Evolutionary conservation across 2,113 vertebrate genomes (phyloP).

Genomic region (Capra hircus): DNA sequence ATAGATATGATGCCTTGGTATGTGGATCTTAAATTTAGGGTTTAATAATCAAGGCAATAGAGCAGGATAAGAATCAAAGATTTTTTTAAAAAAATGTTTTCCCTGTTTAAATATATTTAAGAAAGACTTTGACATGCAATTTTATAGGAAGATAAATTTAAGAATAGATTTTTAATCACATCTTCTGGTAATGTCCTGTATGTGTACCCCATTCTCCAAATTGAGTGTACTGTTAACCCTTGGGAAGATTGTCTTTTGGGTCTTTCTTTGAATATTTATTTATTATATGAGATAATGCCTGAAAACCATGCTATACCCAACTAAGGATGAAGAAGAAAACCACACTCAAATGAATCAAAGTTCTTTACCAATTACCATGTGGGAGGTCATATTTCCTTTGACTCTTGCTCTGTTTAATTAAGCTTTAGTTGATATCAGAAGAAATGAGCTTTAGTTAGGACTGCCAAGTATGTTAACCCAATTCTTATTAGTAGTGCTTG

Average conservation of each 20-base stretch:
- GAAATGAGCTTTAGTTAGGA: background rate
- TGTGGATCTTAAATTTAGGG: background rate
- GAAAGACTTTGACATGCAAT: background rate
- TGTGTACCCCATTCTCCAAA: background rate
- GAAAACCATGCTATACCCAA: background rate
- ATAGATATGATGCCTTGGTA: background rate
- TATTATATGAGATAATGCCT: background rate
- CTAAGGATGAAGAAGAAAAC: background rate
- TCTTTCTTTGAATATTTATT: background rate
- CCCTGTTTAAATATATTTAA: background rate
- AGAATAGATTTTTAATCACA: background rate
- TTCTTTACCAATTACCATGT: background rate
- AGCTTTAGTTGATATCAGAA: background rate
- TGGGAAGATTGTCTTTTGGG: background rate
- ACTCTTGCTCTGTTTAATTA: background rate
- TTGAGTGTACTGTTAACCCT: background rate
- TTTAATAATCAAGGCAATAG: background rate
- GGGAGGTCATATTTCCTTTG: background rate
- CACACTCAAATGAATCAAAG: background rate
- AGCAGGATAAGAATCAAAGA: background rate
- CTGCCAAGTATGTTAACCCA: background rate
- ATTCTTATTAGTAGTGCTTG: background rate
- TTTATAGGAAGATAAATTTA: background rate
- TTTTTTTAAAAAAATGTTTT: background rate
- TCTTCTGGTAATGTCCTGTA: background rate